Percentiles rank a stretch among this genome's conserved stretches.
Conservation (phyloP, 2,113 vertebrate species). For the Tachuris rubrigastra region DNA sequence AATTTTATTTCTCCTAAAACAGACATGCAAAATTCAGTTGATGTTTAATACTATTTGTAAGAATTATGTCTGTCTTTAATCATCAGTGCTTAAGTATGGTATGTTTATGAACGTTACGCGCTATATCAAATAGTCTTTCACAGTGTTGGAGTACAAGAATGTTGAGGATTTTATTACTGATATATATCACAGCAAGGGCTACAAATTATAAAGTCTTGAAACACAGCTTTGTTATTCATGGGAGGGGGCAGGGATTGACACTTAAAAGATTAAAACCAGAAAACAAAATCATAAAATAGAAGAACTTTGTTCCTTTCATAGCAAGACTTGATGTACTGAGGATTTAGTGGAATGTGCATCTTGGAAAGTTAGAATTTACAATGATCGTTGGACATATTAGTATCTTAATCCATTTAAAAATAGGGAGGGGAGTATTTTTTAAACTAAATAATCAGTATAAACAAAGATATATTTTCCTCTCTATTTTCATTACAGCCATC, state of each 20-base stretch:
- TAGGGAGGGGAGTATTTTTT: not conserved
- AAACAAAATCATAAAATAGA: not conserved
- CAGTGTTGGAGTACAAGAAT: not conserved
- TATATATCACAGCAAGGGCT: not conserved
- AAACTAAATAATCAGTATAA: not conserved
- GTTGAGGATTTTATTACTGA: not conserved
- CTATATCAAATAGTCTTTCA: not conserved
- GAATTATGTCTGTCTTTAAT: not conserved
- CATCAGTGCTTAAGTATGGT: not conserved
- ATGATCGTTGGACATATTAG: not conserved
- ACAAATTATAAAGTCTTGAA: not conserved
- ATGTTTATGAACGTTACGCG: not conserved
- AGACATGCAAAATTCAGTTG: not conserved
- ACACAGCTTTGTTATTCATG: not conserved
- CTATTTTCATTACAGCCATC: not conserved
- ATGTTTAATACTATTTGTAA: not conserved
- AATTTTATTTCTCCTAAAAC: not conserved
- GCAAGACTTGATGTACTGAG: not conserved
- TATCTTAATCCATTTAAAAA: not conserved
- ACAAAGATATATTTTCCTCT: not conserved
- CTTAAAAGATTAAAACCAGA: not conserved
- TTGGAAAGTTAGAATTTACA: not conserved
- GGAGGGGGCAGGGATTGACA: not conserved
- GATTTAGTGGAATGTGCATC: not conserved
- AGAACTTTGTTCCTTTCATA: not conserved